phyloP scores from a whole-genome alignment of 2,797 vertebrate genomes.

The Diplodus puntazzo region DNA sequence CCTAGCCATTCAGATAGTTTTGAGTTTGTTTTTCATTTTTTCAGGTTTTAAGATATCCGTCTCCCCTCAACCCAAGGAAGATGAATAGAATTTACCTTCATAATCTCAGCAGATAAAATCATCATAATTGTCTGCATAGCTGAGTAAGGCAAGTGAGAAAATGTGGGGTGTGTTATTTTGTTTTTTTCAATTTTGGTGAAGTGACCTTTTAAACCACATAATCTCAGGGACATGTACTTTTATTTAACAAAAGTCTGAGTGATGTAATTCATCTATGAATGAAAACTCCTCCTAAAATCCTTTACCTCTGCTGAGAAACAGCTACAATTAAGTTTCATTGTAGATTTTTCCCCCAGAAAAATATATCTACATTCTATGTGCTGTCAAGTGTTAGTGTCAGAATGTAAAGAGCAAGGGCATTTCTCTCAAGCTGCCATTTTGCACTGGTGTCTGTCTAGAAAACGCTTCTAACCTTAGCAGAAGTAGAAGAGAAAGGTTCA shows the following conservation, averaged over 20 bases:
- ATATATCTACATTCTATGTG: not conserved
- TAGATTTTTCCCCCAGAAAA: not conserved
- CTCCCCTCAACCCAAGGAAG: not conserved
- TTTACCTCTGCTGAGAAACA: not conserved
- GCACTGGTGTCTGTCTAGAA: conserved; percentile 1
- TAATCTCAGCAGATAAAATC: not conserved
- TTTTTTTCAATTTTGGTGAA: conserved; percentile 5
- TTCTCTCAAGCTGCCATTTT: conserved; percentile 11
- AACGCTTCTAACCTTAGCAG: not conserved
- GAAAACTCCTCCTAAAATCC: not conserved
- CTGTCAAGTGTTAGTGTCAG: not conserved
- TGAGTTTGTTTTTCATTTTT: not conserved
- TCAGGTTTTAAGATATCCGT: not conserved
- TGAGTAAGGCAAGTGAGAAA: not conserved
- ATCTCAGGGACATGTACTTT: conserved; percentile 91
- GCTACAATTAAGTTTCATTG: not conserved
- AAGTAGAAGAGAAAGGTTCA: conserved; percentile 19
- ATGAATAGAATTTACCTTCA: not conserved
- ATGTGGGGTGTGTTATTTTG: not conserved
- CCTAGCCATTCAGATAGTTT: not conserved
- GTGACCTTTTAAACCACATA: conserved; percentile 39
- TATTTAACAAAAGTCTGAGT: conserved; percentile 42
- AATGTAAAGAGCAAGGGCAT: conserved; percentile 4
- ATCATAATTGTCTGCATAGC: not conserved
- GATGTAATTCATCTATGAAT: conserved; percentile 22